These are phyloP conservation scores for Lampropteryx suffumata DNA, from an alignment of 2,888 invertebrate species.

Conservation along the genomic window DNA sequence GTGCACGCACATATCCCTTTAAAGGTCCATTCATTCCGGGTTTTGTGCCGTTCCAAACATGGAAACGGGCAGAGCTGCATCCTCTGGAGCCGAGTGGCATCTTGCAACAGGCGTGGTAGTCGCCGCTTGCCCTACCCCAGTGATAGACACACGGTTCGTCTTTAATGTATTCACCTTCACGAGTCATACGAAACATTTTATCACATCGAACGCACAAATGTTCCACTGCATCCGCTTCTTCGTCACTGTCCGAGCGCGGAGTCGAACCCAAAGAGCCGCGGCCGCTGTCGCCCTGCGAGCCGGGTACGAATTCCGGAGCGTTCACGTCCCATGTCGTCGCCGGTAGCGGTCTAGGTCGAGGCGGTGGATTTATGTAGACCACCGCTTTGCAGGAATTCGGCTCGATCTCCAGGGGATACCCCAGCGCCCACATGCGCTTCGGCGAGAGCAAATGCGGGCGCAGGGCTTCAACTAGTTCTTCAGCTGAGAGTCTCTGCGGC, in stretches of 20 bases:
- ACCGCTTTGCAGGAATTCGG: constrained; percentile 84
- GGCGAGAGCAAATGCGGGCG: constrained; percentile 84
- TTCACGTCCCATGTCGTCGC: constrained; percentile 84
- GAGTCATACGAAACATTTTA: constrained; percentile 86
- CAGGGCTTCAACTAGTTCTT: constrained; percentile 81
- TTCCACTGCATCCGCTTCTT: constrained; percentile 82
- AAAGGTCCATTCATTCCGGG: constrained; percentile 89
- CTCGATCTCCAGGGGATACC: constrained; percentile 87
- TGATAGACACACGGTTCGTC: constrained; percentile 93
- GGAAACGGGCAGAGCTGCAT: constrained; percentile 85
- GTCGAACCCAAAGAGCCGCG: constrained; percentile 80
- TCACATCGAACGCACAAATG: constrained; percentile 89
- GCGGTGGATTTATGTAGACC: constrained; percentile 83
- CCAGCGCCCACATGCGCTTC: constrained; percentile 85
- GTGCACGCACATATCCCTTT: constrained; percentile 85
- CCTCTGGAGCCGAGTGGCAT: constrained; percentile 79
- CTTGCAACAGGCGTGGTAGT: constrained; percentile 86
- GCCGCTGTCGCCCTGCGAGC: constrained; percentile 79
- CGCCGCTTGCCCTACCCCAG: constrained; percentile 90
- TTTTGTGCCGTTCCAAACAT: constrained; percentile 90
- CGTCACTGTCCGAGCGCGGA: constrained; percentile 81
- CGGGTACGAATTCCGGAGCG: constrained; percentile 86
- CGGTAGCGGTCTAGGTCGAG: constrained; percentile 65
- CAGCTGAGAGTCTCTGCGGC: constrained; percentile 81
- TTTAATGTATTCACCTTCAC: constrained; percentile 87